These are phyloP conservation scores for Barbus barbus DNA, from an alignment of 2,113 vertebrate genomes.

Conservation along the genomic window DNA sequence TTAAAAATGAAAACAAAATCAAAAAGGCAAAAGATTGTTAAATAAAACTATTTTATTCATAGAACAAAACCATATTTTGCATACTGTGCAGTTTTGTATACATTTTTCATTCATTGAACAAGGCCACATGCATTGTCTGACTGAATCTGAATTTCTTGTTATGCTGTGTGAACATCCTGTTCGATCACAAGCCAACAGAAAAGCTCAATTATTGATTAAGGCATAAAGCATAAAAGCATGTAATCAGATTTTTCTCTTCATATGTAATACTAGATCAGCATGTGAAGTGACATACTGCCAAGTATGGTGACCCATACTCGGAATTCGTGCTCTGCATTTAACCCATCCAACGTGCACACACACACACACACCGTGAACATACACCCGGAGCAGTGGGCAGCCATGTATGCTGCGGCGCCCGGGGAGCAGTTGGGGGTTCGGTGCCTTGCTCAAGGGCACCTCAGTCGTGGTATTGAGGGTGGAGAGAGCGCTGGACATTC, in stretches of 20 bases:
- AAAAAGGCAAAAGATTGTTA: background rate
- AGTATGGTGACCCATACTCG: too few species aligned
- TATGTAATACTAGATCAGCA: constrained; percentile 2
- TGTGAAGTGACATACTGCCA: too few species aligned
- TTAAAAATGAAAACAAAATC: background rate
- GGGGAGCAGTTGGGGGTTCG: too few species aligned
- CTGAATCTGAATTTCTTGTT: background rate
- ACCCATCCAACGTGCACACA: too few species aligned
- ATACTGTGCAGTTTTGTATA: background rate
- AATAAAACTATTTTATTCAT: background rate
- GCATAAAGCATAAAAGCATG: constrained; percentile 15
- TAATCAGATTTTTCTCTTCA: constrained; percentile 1
- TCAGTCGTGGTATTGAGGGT: too few species aligned
- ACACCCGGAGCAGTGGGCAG: too few species aligned
- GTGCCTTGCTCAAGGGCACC: too few species aligned
- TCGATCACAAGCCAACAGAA: constrained; percentile 13
- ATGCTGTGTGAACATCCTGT: background rate
- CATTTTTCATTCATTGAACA: background rate
- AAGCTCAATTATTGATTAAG: constrained; percentile 4
- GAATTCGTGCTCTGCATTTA: too few species aligned
- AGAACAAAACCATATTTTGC: background rate
- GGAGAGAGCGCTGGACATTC: too few species aligned
- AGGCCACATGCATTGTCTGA: background rate
- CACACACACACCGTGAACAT: too few species aligned
- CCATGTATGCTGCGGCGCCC: too few species aligned